Base-by-base conservation (phyloP, 2,888 invertebrate genomes). In the Heliconius ethilla region DNA sequence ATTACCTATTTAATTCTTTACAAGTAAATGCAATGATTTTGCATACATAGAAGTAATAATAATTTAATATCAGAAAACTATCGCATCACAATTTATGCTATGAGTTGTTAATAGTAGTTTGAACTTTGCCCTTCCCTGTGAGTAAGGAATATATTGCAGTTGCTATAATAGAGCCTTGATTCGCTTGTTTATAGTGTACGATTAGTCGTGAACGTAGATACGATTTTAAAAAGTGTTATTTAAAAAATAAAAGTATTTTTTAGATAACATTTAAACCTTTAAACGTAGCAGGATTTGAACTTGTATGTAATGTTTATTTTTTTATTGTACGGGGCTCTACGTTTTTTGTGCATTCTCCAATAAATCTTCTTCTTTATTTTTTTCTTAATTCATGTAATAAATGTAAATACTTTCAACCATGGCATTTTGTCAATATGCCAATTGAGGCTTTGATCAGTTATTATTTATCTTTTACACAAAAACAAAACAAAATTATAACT, bases 51-150 rank as follows among this genome's bases (percentile, higher is more conserved):
- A 66, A 73, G 11, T 73, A 59, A 77, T 67, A n/a, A 77, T 45
- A 73, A 59, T 66, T 55, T 67, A 77, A 73, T 73, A 72, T 66
- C 59, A 77, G 70, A 75, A 77, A 75, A 78, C 55, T 67, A 75
- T 79, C 75, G 37, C 79, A 78, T 76, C 73, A 82, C 80, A 81
- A 81, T 81, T 83, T 79, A 80, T 76, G 79, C 79, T 79, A 80
- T 81, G 77, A 76, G 80, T 75, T 79, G 78, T 82, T 81, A 81
- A 80, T 82, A 81, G 81, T 82, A 80, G 51, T 81, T 65, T 84
- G 85, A 83, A 85, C 85, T 85, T 85, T 84, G 81, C 81, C 82
- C 83, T 79, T 78, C 76, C 79, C 65, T 78, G 70, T 84, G 83
- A 82, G 82, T 84, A 83, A 84, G 81, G 75, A 79, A 78, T 81